phyloP scores from a whole-genome alignment of 2,888 invertebrate genomes.

The Lycia hirtaria region DNA sequence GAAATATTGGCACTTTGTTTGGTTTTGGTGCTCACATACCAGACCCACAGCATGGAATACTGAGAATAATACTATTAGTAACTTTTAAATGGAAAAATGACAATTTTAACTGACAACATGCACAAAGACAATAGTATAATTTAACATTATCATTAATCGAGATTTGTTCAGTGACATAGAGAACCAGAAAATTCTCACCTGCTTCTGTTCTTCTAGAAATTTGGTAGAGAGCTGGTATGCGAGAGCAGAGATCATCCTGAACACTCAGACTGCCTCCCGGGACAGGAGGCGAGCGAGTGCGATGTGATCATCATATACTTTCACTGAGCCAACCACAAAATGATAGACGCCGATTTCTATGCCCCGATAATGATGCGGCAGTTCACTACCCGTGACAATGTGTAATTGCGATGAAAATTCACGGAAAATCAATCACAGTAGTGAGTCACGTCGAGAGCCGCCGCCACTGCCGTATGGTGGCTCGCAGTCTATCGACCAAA shows the following conservation, averaged over 20 bases:
- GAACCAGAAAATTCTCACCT: constrained; percentile 8
- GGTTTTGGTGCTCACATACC: no score
- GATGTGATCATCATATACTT: constrained; percentile 56
- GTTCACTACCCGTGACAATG: constrained; percentile 36
- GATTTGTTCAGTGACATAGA: neutral
- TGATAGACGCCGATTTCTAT: constrained; percentile 26
- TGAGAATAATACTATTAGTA: no score
- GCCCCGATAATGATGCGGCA: constrained; percentile 32
- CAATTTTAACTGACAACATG: constrained; percentile 23
- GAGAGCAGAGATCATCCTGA: constrained; percentile 75
- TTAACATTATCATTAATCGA: constrained; percentile 30
- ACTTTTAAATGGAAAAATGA: no score
- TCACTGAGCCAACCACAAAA: constrained; percentile 26
- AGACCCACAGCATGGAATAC: neutral
- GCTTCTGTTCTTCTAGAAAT: constrained; percentile 75
- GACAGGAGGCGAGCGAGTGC: constrained; percentile 54
- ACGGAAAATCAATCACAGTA: constrained; percentile 57
- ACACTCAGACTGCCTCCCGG: constrained; percentile 50
- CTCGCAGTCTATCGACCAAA: constrained; percentile 50
- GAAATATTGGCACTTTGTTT: no score
- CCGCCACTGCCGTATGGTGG: constrained; percentile 42
- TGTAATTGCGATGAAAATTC: constrained; percentile 47
- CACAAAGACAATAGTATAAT: constrained; percentile 31
- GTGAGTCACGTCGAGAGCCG: constrained; percentile 57
- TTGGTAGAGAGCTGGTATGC: constrained; percentile 77